Conservation (phyloP, 1,140 invertebrate genomes). For the Trichogramma pretiosum region DNA sequence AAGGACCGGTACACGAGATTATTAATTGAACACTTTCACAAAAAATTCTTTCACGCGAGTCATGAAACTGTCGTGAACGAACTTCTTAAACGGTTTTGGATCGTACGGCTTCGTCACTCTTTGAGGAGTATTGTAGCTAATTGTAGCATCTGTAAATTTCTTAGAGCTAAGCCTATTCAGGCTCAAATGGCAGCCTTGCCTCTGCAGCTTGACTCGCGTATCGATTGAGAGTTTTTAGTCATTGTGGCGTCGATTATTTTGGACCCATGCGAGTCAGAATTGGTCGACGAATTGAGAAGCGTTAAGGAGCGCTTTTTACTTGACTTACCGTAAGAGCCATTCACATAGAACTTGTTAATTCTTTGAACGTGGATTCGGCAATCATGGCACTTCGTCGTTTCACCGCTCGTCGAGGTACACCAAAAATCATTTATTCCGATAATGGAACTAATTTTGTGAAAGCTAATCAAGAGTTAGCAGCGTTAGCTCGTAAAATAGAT, state of each 20-base stretch:
- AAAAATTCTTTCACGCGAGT: no score
- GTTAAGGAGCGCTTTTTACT: background rate
- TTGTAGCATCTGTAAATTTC: background rate
- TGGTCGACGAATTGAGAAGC: background rate
- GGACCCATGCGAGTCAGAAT: background rate
- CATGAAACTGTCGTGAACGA: no score
- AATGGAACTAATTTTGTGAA: background rate
- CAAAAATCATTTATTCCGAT: background rate
- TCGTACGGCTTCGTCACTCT: no score
- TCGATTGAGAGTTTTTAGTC: background rate
- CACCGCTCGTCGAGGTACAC: background rate
- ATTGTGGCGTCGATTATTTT: slow-evolving; percentile 1
- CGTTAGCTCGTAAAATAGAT: no score
- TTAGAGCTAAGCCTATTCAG: background rate
- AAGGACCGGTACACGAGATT: background rate
- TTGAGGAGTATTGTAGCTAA: no score
- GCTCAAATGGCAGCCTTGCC: background rate
- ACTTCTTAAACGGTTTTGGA: no score
- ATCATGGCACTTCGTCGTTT: background rate
- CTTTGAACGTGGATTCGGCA: background rate
- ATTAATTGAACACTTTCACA: background rate
- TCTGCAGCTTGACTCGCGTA: no score
- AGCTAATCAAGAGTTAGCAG: background rate
- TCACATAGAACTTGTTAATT: background rate
- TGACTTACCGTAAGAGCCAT: background rate